Conservation (phyloP, 2,888 invertebrate genomes). For the Macaria notata region DNA sequence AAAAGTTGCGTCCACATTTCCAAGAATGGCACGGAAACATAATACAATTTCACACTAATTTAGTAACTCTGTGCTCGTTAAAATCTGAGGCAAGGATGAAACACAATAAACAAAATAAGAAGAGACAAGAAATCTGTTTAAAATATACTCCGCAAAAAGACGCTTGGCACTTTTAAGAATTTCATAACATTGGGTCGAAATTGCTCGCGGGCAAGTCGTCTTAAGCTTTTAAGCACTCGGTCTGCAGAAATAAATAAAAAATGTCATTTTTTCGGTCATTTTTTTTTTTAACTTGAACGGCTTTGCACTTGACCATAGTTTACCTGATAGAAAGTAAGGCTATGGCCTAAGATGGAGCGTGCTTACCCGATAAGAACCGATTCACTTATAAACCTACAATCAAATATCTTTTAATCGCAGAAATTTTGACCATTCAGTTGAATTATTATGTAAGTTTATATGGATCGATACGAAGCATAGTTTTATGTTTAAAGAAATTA, state of each 20-base stretch:
- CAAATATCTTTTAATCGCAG: too few relatives aligned
- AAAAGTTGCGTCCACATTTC: not conserved
- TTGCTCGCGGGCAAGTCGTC: conserved; percentile 16
- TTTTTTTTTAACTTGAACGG: too few relatives aligned
- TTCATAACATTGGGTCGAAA: conserved; percentile 4
- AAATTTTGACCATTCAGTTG: too few relatives aligned
- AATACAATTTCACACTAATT: not conserved
- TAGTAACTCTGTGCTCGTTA: not conserved
- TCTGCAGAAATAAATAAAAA: not conserved
- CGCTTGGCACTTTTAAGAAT: conserved; percentile 1
- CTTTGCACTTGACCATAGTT: too few relatives aligned
- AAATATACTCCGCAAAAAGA: conserved; percentile 1
- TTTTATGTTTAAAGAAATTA: too few relatives aligned
- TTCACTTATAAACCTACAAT: too few relatives aligned
- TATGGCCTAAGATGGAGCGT: too few relatives aligned
- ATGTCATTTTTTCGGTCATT: too few relatives aligned
- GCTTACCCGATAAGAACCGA: too few relatives aligned
- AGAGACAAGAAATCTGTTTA: conserved; percentile 6
- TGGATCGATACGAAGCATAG: too few relatives aligned
- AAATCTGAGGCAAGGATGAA: not conserved
- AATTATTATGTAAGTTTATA: too few relatives aligned
- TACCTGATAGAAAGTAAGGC: too few relatives aligned
- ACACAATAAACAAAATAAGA: conserved; percentile 5
- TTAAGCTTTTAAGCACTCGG: conserved; percentile 12
- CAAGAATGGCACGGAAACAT: not conserved